Evolutionary conservation across 2,888 invertebrate species (phyloP).

Genomic region (Aromia moschata): DNA sequence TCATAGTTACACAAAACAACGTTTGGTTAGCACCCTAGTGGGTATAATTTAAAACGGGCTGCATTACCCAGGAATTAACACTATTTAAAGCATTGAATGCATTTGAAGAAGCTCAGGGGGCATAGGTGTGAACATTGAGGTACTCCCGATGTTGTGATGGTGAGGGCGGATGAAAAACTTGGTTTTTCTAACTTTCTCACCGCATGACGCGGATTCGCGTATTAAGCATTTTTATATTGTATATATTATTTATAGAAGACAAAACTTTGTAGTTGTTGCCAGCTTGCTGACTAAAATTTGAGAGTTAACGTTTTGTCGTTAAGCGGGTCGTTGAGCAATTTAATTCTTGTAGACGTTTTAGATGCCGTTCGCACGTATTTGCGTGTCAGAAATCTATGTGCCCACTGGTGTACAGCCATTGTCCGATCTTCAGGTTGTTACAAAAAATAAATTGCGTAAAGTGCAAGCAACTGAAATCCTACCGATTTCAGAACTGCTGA

Average conservation of each 20-base stretch:
- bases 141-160: background rate
- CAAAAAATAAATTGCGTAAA: conserved; percentile 4
- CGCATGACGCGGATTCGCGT: background rate
- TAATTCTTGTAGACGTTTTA: conserved; percentile 8
- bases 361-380: conserved; percentile 8
- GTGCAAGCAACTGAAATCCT: background rate
- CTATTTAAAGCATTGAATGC: no score
- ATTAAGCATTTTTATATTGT: no score
- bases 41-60: no score
- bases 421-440: conserved; percentile 3
- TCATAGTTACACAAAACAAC: no score
- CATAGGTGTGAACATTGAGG: no score
- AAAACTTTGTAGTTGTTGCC: no score
- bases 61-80: no score
- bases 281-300: background rate
- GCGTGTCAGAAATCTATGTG: background rate
- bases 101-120: no score
- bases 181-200: background rate
- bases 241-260: no score
- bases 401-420: background rate
- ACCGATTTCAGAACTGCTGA: background rate
- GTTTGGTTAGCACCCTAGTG: no score
- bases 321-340: conserved; percentile 11
- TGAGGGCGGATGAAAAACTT: background rate
- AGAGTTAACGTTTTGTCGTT: background rate